phyloP scores from a whole-genome alignment of 1,140 invertebrate species.

The Drosophila sp. region DNA sequence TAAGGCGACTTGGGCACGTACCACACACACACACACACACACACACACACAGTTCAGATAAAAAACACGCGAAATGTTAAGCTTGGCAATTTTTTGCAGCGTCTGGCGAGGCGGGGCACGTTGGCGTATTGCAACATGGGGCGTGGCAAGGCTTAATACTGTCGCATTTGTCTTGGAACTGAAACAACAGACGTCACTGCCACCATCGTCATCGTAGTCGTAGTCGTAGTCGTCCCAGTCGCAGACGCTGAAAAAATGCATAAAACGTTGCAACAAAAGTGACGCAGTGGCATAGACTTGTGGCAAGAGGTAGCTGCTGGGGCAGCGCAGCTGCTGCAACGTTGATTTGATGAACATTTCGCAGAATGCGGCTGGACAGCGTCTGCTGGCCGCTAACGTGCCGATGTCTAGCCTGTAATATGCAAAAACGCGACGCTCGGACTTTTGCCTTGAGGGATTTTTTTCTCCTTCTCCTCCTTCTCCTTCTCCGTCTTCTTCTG shows the following conservation, averaged over 20 bases:
- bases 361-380: conserved; percentile 43
- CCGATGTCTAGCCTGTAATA: conserved; percentile 76
- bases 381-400: conserved; percentile 62
- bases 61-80: conserved; percentile 80
- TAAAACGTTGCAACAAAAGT: conserved; percentile 82
- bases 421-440: conserved; percentile 73
- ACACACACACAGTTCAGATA: conserved; percentile 13
- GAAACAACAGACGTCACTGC: conserved; percentile 73
- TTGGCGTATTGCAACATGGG: conserved; percentile 7
- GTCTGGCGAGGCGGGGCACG: conserved; percentile 51
- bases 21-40: conserved; percentile 9
- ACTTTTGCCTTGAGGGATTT: conserved; percentile 79
- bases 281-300: conserved; percentile 25
- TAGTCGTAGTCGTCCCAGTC: conserved; percentile 30
- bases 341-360: conserved; percentile 81
- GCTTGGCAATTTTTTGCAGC: conserved; percentile 75
- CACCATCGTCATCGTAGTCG: conserved; percentile 27
- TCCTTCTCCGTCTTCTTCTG: not conserved
- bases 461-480: conserved; percentile 14
- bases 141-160: conserved; percentile 73
- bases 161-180: conserved; percentile 79
- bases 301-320: not conserved
- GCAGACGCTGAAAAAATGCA: conserved; percentile 80
- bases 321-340: conserved; percentile 71
- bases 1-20: conserved; percentile 77